Percentiles rank a stretch among this genome's conserved stretches.
Conservation (phyloP, 2,888 invertebrate species). For the Sarcophaga subvicina region DNA sequence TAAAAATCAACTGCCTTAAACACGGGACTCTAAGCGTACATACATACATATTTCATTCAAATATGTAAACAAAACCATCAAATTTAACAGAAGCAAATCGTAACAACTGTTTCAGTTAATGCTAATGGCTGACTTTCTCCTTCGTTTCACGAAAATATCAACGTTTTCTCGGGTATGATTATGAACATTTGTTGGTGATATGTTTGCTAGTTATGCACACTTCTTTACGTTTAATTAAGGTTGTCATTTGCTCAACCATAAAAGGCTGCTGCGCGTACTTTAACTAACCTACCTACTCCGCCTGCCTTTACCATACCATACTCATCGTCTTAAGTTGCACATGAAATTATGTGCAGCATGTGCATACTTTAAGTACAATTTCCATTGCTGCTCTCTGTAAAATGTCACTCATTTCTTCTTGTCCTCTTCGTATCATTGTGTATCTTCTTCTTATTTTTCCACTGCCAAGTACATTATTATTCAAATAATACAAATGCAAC, state of each 20-base stretch:
- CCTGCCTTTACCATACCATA: slow-evolving; percentile 9
- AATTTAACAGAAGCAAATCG: too few species aligned
- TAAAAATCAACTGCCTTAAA: too few species aligned
- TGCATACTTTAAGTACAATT: slow-evolving; percentile 1
- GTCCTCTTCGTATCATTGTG: not conserved
- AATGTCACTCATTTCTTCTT: not conserved
- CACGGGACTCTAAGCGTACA: too few species aligned
- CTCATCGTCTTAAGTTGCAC: slow-evolving; percentile 36
- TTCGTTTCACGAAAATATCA: not conserved
- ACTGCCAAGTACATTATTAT: not conserved
- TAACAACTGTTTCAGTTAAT: too few species aligned
- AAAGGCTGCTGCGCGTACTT: not conserved
- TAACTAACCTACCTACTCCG: not conserved
- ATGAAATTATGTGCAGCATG: slow-evolving; percentile 25
- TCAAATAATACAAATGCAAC: slow-evolving; percentile 19
- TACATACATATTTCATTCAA: too few species aligned
- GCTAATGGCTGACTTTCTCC: not conserved
- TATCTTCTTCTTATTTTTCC: not conserved
- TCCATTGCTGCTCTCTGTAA: not conserved
- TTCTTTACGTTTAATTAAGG: slow-evolving; percentile 70
- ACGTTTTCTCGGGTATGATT: not conserved
- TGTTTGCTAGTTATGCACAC: slow-evolving; percentile 32
- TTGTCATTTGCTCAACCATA: slow-evolving; percentile 70
- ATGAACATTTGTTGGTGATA: not conserved
- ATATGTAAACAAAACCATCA: too few species aligned